Percentiles rank a stretch among this genome's conserved stretches.
Evolutionary conservation across 2,888 invertebrate species (phyloP).

Genomic region (Tanypteryx hageni): DNA sequence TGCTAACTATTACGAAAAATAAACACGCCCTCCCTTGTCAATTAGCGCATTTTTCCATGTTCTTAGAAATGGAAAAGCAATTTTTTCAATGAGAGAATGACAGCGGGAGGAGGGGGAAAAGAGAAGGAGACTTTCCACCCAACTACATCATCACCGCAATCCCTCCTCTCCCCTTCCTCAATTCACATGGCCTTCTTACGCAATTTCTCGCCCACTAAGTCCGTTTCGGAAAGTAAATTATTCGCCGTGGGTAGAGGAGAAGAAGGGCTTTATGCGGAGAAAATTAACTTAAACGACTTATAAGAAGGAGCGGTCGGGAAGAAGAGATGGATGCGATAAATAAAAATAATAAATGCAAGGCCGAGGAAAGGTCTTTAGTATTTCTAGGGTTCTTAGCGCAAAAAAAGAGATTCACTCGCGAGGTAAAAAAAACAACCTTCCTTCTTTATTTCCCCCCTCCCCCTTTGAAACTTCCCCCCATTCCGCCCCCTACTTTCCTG

Average conservation of each 20-base stretch:
- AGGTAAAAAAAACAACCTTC: background rate
- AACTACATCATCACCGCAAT: background rate
- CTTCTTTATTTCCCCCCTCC: background rate
- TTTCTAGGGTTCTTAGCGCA: background rate
- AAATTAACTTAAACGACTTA: slow-evolving; percentile 17
- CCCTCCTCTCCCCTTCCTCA: background rate
- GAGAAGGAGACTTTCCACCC: background rate
- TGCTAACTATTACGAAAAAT: too few species aligned
- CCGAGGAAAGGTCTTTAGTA: background rate
- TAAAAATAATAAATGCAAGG: slow-evolving; percentile 7
- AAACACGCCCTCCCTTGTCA: background rate
- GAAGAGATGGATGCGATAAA: background rate
- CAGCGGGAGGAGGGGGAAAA: background rate
- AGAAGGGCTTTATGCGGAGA: background rate
- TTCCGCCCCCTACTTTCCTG: background rate
- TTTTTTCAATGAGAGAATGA: background rate
- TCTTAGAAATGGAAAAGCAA: background rate
- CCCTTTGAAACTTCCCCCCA: background rate
- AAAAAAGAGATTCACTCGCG: background rate
- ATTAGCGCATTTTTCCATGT: background rate
- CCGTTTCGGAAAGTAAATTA: slow-evolving; percentile 36
- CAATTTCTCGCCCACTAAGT: slow-evolving; percentile 38
- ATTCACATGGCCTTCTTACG: background rate
- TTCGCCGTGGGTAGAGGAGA: background rate
- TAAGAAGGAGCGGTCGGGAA: background rate